A percentile compares a stretch with the other conserved stretches of the same genome.
These are phyloP conservation scores for Zeugodacus cucurbitae DNA, from an alignment of 1,140 invertebrate species.

Conservation along the genomic window DNA sequence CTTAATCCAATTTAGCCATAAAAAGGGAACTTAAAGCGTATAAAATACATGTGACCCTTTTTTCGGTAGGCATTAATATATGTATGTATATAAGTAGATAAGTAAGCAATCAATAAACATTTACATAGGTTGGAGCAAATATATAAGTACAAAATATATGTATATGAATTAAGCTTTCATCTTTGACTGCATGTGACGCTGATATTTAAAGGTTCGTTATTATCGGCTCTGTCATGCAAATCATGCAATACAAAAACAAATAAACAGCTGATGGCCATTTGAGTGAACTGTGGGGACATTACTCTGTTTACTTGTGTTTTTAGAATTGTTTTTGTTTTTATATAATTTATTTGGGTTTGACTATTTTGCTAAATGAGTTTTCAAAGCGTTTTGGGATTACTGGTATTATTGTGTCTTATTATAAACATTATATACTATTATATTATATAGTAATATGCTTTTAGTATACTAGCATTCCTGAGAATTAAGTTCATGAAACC, in stretches of 20 bases:
- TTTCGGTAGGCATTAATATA: background rate
- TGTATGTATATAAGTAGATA: background rate
- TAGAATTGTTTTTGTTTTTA: too few species aligned
- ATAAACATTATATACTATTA: too few species aligned
- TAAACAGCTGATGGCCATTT: background rate
- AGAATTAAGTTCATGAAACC: too few species aligned
- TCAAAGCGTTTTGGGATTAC: too few species aligned
- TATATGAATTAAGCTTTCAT: background rate
- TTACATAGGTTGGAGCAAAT: background rate
- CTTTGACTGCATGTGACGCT: background rate
- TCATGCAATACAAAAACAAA: background rate
- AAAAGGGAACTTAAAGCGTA: background rate
- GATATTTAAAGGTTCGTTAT: background rate
- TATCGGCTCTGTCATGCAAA: background rate
- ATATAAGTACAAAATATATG: background rate
- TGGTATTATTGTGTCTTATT: too few species aligned
- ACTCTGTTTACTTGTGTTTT: too few species aligned
- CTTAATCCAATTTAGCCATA: constrained; percentile 30
- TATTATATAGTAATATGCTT: too few species aligned
- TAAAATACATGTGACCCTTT: background rate
- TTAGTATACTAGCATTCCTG: too few species aligned
- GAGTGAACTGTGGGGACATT: too few species aligned
- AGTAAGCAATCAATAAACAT: constrained; percentile 1
- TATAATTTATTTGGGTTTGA: too few species aligned
- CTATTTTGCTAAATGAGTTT: too few species aligned